Evolutionary conservation across 2,888 invertebrate genomes (phyloP).

Genomic region (Salticus scenicus): DNA sequence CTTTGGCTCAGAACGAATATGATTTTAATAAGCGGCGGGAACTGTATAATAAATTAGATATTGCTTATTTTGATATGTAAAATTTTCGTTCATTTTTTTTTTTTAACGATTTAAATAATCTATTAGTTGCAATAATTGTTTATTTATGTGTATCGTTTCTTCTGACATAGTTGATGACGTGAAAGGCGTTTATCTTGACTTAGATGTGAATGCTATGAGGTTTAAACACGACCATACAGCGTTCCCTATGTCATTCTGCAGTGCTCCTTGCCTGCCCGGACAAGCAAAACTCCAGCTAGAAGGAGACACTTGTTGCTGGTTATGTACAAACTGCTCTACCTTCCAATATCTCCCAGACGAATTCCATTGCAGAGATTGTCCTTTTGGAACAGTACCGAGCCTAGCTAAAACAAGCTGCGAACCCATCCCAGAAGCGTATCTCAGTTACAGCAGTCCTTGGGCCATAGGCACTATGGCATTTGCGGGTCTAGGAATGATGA

Average conservation of each 20-base stretch:
- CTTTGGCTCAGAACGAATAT: no score
- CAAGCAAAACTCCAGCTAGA: slow-evolving; percentile 74
- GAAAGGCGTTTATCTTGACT: slow-evolving; percentile 74
- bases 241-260: slow-evolving; percentile 77
- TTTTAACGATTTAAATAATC: background rate
- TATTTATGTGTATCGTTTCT: no score
- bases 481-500: slow-evolving; percentile 77
- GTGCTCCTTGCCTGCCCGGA: slow-evolving; percentile 75
- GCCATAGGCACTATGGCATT: slow-evolving; percentile 76
- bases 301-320: slow-evolving; percentile 79
- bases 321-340: slow-evolving; percentile 77
- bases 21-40: no score
- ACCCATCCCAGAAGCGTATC: slow-evolving; percentile 77
- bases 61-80: no score
- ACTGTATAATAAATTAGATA: no score
- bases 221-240: slow-evolving; percentile 74
- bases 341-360: slow-evolving; percentile 77
- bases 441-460: slow-evolving; percentile 78
- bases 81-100: no score
- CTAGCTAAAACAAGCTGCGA: slow-evolving; percentile 76
- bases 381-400: slow-evolving; percentile 74
- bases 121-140: no score
- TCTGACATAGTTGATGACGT: slow-evolving; percentile 70
- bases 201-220: slow-evolving; percentile 75
- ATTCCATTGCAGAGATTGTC: slow-evolving; percentile 78